Base-by-base conservation (phyloP, 30 jellyfish, hydroid and myxozoan species). In the Hydractinia echinata region DNA sequence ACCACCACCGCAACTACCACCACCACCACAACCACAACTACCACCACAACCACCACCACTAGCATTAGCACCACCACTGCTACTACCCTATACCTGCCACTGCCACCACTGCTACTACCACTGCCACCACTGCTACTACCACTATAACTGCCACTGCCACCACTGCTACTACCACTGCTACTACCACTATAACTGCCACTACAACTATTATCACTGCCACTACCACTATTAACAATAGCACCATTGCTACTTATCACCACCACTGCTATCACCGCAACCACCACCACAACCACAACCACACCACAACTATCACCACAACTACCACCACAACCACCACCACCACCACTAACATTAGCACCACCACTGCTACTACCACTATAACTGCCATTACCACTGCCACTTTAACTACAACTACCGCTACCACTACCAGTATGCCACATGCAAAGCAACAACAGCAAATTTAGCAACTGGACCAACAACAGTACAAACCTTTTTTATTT, bases 111-210 rank as follows among this genome's bases (percentile, higher is more conserved):
- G n/a, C 69, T 58, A 58, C 69, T 58, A 58, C 44, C 1, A 30
- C 44, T 2, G 2, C 2, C 44, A 30, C 44, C 44, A 30, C 44
- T n/a, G n/a, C n/a, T 2, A 30, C 2, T 2, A 30, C 44, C 44
- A 30, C 44, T 66, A 58, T n/a, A 0, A 2, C 44, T 2, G 2
- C 44, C 44, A 30, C 44, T 30, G 44, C 44, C 2, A 30, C 44
- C 44, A n/a, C n/a, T n/a, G n/a, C n/a, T 66, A n/a, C 81, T 5
- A 18, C 81, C n/a, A 10, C 61, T 18, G n/a, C 56, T 52, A 72
- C 0, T 5, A n/a, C 81, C 64, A 7, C 81, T 48, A 44, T 30
- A 10, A n/a, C n/a, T n/a, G n/a, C n/a, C n/a, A n/a, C n/a, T n/a
- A 66, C 76, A n/a, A n/a, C n/a, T 66, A 51, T 5, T 66, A 66